These are phyloP conservation scores for Thunnus thynnus DNA, from an alignment of 2,113 vertebrate genomes.

Conservation along the genomic window DNA sequence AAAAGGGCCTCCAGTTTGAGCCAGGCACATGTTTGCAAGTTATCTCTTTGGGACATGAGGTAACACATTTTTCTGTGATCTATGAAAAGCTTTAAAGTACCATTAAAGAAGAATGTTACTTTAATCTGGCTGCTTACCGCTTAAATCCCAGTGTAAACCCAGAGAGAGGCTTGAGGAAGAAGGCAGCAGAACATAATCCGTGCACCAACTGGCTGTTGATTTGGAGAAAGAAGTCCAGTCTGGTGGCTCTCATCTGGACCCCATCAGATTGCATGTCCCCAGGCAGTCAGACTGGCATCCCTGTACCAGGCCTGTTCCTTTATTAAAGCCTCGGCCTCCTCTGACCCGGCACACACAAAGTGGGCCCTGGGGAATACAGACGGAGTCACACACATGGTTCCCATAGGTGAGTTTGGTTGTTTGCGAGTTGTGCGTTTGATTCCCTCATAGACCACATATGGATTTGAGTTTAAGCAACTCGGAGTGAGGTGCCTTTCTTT, in stretches of 20 bases:
- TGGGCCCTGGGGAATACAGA: constrained; percentile 69
- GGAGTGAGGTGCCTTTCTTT: constrained; percentile 66
- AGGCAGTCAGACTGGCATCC: constrained; percentile 80
- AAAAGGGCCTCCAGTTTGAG: background rate
- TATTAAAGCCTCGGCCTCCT: constrained; percentile 81
- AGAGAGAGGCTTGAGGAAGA: constrained; percentile 28
- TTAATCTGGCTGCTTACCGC: constrained; percentile 54
- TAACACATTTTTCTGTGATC: constrained; percentile 45
- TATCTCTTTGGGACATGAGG: constrained; percentile 19
- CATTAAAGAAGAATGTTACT: constrained; percentile 51
- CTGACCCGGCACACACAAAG: constrained; percentile 74
- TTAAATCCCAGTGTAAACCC: constrained; percentile 54
- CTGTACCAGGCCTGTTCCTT: constrained; percentile 74
- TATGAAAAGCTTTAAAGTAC: constrained; percentile 40
- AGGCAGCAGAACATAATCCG: constrained; percentile 12
- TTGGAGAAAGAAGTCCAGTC: constrained; percentile 63
- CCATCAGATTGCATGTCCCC: constrained; percentile 76
- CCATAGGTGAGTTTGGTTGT: constrained; percentile 79
- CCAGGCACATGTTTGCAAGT: constrained; percentile 19
- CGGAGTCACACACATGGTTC: constrained; percentile 77
- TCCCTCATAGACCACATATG: constrained; percentile 78
- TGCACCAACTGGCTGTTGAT: constrained; percentile 41
- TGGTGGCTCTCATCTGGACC: constrained; percentile 83
- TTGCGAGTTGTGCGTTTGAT: constrained; percentile 76
- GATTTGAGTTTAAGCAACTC: constrained; percentile 60